Evolutionary conservation across 2,888 invertebrate genomes (phyloP), one percentile per base, ranked within the genome.

Genomic region (Quadriops clusia): DNA sequence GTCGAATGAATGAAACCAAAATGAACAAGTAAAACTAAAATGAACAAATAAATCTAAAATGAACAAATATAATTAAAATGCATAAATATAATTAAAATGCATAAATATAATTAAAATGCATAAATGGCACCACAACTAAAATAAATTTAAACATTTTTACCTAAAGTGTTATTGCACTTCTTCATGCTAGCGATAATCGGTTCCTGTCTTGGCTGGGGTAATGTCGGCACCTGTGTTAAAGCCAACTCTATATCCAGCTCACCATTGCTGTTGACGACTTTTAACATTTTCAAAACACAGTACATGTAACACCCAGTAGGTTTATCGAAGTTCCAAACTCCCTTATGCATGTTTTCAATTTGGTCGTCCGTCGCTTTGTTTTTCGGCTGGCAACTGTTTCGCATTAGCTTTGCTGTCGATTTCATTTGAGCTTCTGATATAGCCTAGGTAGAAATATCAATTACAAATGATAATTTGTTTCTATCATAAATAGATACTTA

Each of bases 341-440:
- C 47, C 28, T 43, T 40, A 33, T 51, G 52, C 51, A 51, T 47
- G 32, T 47, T 54, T 36, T 51, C 49, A 32, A 54, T 46, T 31
- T 50, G 54, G 75, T 75, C 74, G 40, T 67, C 62, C 23, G 65
- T 61, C 5, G 60, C 64, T 43, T 70, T 70, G 32, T 65, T 67
- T 59, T 78, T 80, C 2, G 73, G 70, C 35, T 68, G 61, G 42
- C 79, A 80, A 1, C 70, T 60, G 46, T 74, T 76, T 26, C 77
- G 60, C 57, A 79, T 66, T 46, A 72, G 60, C 51, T 68, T 72
- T 1, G 69, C 68, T 0, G 77, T 68, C 10, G 70, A 65, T 45
- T 53, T 66, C 49, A 80, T 61, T 55, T 80, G 79, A 33, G 74
- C 73, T 34, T 56, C 55, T 7, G 43, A 43, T 49, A 57, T 49